Base-by-base conservation (phyloP, 2,888 invertebrate species). In the Tetragonisca angustula region DNA sequence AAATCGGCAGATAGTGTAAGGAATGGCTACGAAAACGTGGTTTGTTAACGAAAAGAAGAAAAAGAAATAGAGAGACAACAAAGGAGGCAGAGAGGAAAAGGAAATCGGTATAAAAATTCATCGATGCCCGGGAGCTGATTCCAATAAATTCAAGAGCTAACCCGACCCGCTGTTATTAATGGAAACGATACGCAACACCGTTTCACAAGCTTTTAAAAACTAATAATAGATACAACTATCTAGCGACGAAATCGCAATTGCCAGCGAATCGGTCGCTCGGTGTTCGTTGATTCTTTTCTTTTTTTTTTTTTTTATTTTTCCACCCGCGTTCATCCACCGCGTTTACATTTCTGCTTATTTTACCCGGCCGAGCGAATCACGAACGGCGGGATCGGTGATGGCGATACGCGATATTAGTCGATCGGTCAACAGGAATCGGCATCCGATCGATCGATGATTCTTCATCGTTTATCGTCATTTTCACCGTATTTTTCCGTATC, bases 221-320 rank as follows among this genome's bases (percentile, higher is more conserved):
- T 71, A 59, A 43, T 71, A 61, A 71, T 61, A n/a, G 49, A 13
- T 17, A 19, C 27, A 49, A 71, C 59, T 71, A 71, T 59, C 49
- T 13, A 32, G 19, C 21, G 1, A 64, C 5, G 21, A 19, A 21
- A 62, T 62, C 62, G 32, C 27, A 2, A 32, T 64, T 19, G 19
- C 27, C 27, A 27, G 19, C 61, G 32, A 64, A 21, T 61, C 27
- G 59, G 6, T 2, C 21, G 6, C 4, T 32, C 32, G 43, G 32
- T 4, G 13, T 2, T 13, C 4, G 56, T 24, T 59, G n/a, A n/a
- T 59, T 61, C 15, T 5, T 27, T 17, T 43, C 9, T 36, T 36
- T 36, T n/a, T 21, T 27, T 17, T 43, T 11, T 43, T 43, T 43
- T 43, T 43, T 43, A 15, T n/a, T 36, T 43, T 65, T 17, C n/a